A percentile compares a stretch with the other conserved stretches of the same genome.
phyloP scores from a whole-genome alignment of 2,888 invertebrate genomes.

The Leptopilina drosophilae region DNA sequence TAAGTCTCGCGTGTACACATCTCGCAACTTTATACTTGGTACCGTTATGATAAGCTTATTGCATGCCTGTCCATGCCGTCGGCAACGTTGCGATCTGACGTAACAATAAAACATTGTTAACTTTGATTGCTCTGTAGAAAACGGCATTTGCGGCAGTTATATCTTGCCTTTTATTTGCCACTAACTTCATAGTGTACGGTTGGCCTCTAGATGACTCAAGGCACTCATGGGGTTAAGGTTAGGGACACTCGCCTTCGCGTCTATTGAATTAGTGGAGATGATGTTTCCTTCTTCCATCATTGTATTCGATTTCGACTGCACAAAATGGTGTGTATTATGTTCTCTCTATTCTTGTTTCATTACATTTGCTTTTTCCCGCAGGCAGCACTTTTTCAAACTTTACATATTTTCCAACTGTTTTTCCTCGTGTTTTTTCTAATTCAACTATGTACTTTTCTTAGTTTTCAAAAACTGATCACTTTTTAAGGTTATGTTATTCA shows the following conservation, averaged over 20 bases:
- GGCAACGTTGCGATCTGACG: conserved; percentile 68
- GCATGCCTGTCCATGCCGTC: conserved; percentile 69
- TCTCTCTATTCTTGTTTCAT: too few relatives aligned
- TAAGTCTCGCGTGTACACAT: conserved; percentile 55
- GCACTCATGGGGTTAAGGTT: not conserved
- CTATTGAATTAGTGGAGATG: too few relatives aligned
- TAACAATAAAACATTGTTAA: conserved; percentile 77
- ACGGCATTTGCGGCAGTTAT: conserved; percentile 45
- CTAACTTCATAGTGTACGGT: not conserved
- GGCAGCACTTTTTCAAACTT: too few relatives aligned
- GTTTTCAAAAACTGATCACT: too few relatives aligned
- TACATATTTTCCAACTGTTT: too few relatives aligned
- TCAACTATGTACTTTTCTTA: too few relatives aligned
- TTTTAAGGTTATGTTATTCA: too few relatives aligned
- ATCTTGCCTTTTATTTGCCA: conserved; percentile 60
- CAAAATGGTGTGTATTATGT: too few relatives aligned
- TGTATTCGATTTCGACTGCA: too few relatives aligned
- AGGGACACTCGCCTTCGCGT: not conserved
- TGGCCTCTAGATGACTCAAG: not conserved
- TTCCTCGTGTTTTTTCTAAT: too few relatives aligned
- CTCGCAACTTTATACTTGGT: conserved; percentile 61
- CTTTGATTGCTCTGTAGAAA: conserved; percentile 72
- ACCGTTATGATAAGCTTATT: conserved; percentile 76
- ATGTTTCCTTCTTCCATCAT: too few relatives aligned
- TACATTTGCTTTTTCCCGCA: too few relatives aligned